phyloP scores from a whole-genome alignment of 2,113 vertebrate species.

The Pseudois nayaur region DNA sequence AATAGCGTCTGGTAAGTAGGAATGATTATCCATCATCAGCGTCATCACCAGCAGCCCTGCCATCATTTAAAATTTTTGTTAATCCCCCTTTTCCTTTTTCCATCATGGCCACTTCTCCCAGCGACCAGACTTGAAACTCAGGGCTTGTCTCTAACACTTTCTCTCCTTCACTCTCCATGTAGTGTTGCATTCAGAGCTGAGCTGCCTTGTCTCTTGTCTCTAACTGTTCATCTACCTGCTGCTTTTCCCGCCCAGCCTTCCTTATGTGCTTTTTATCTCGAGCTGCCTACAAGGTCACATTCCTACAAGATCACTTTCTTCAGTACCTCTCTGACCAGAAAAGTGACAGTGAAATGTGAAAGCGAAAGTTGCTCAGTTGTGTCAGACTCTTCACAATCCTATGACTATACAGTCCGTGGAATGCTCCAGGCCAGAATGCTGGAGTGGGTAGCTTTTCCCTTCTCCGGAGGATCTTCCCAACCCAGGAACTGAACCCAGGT shows the following conservation, averaged over 20 bases:
- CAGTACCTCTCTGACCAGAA: not conserved
- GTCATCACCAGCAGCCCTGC: not conserved
- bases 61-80: not conserved
- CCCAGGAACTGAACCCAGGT: not conserved
- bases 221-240: rapidly evolving
- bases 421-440: not conserved
- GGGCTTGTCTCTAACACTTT: not conserved
- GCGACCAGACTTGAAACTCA: not conserved
- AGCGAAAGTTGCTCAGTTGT: not conserved
- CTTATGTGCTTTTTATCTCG: not conserved
- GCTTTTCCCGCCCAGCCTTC: not conserved
- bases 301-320: not conserved
- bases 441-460: not conserved
- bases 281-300: not conserved
- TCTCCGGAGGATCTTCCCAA: not conserved
- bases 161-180: not conserved
- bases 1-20: not conserved
- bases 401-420: not conserved
- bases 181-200: not conserved
- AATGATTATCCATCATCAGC: not conserved
- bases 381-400: not conserved
- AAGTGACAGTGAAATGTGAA: not conserved
- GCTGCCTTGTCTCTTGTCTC: too few species aligned
- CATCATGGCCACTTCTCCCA: not conserved
- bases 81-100: not conserved